Evolutionary conservation across 2,888 invertebrate species (phyloP).

Genomic region (Disparrhopalites patrizii): DNA sequence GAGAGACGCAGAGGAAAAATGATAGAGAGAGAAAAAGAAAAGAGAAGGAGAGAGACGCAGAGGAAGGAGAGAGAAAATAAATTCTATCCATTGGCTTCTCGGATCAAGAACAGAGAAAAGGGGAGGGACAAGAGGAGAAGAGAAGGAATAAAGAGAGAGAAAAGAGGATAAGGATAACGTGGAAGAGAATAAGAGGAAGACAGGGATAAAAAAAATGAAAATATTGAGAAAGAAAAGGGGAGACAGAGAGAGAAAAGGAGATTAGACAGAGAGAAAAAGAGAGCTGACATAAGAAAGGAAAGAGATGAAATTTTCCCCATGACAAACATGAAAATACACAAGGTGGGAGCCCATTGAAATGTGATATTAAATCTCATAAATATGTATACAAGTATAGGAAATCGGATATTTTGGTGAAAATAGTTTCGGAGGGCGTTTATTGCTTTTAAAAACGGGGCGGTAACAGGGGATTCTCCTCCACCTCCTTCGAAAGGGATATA

Average conservation of each 20-base stretch:
- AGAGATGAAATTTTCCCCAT: no score
- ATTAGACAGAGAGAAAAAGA: neutral
- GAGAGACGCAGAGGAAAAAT: neutral
- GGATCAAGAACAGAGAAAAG: neutral
- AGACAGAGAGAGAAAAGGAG: neutral
- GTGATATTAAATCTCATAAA: neutral
- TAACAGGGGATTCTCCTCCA: neutral
- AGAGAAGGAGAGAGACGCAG: no score
- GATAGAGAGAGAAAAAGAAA: neutral
- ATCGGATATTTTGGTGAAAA: slow-evolving; percentile 33
- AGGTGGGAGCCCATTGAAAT: no score
- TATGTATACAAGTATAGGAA: slow-evolving; percentile 28
- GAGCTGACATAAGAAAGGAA: no score
- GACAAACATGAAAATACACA: no score
- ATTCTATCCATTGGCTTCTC: neutral
- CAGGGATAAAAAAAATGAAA: neutral
- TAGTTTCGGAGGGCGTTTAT: slow-evolving; percentile 28
- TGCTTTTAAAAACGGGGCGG: slow-evolving; percentile 11
- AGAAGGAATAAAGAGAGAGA: no score
- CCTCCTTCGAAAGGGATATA: no score
- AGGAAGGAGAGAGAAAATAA: neutral
- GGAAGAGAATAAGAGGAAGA: neutral
- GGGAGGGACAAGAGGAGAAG: no score
- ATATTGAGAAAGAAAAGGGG: neutral
- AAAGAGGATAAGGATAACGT: neutral